phyloP scores from a whole-genome alignment of 2,113 vertebrate genomes.

The Apteryx mantelli region DNA sequence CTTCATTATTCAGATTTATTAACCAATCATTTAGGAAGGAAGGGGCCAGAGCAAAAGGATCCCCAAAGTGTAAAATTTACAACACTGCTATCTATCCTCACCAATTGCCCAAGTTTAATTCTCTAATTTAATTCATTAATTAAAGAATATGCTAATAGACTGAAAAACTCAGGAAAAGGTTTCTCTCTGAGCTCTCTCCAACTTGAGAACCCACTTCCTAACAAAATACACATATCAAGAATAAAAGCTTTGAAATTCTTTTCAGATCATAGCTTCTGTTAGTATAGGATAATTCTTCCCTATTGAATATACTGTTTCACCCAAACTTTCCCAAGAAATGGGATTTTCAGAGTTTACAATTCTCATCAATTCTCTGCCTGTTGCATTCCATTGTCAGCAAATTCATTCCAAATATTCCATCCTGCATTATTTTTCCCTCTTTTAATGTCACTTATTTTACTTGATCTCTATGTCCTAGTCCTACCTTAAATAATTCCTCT shows the following conservation, averaged over 20 bases:
- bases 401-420: neutral
- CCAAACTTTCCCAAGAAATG: conserved; percentile 2
- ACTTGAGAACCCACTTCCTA: neutral
- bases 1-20: conserved; percentile 69
- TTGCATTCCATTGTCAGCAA: neutral
- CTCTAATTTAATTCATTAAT: conserved; percentile 72
- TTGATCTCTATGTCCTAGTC: neutral
- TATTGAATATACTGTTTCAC: neutral
- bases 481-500: conserved; percentile 4
- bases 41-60: conserved; percentile 59
- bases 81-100: conserved; percentile 58
- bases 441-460: conserved; percentile 18
- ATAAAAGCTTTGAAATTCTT: conserved; percentile 20
- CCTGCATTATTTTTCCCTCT: neutral
- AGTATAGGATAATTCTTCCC: neutral
- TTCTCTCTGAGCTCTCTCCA: conserved; percentile 46
- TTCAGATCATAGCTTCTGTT: neutral
- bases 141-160: conserved; percentile 69
- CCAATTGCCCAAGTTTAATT: conserved; percentile 65
- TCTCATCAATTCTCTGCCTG: neutral
- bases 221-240: conserved; percentile 19
- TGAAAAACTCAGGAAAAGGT: conserved; percentile 41
- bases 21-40: conserved; percentile 63
- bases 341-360: conserved; percentile 2
- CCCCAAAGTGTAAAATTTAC: conserved; percentile 69